A percentile compares a stretch with the other conserved stretches of the same genome.
Evolutionary conservation across 2,113 vertebrate genomes (phyloP).

Genomic region (Lepus americanus): DNA sequence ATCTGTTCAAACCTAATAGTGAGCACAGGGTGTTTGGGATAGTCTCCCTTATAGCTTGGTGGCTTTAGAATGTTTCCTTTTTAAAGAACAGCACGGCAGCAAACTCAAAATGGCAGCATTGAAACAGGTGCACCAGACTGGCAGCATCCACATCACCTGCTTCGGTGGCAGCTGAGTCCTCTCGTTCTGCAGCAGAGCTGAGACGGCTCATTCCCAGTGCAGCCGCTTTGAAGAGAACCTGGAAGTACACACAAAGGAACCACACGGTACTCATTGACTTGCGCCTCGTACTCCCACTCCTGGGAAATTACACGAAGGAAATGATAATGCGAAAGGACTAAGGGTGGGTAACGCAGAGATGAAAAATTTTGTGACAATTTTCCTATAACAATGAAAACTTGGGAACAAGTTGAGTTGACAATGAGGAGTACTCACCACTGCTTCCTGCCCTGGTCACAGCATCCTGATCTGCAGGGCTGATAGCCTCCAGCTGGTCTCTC

Average conservation of each 20-base stretch:
- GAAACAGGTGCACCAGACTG: background rate
- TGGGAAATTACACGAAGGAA: conserved; percentile 22
- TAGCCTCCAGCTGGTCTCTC: background rate
- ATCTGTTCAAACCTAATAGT: background rate
- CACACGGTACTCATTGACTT: conserved; percentile 11
- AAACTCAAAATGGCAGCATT: background rate
- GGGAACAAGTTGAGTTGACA: background rate
- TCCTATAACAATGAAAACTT: background rate
- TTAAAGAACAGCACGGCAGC: background rate
- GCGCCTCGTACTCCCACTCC: background rate
- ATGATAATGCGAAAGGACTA: conserved; percentile 41
- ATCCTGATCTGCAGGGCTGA: background rate
- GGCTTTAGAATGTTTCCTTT: conserved; percentile 4
- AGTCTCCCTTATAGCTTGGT: background rate
- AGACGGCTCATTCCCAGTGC: background rate
- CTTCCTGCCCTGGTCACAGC: background rate
- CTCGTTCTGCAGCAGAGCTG: background rate
- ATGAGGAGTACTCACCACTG: background rate
- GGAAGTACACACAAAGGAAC: background rate
- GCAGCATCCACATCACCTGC: background rate
- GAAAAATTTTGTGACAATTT: background rate
- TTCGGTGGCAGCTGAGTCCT: background rate
- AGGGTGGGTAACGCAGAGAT: background rate
- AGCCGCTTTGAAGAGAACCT: background rate
- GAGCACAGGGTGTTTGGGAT: background rate